phyloP scores from a whole-genome alignment of 2,888 invertebrate genomes.

The Ectropis crepuscularia region DNA sequence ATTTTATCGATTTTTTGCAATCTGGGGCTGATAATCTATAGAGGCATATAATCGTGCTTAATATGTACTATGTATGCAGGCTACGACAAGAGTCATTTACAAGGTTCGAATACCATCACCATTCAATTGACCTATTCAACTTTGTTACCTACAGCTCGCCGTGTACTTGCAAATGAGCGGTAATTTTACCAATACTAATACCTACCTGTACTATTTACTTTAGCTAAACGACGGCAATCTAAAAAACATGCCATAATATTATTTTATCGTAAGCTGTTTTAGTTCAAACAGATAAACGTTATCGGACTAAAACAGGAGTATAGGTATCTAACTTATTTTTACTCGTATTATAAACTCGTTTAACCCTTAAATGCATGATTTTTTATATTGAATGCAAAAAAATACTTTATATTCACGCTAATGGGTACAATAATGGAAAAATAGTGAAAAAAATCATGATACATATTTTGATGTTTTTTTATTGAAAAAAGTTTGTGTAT shows the following conservation, averaged over 20 bases:
- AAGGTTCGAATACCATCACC: conserved; percentile 8
- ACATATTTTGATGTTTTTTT: too few species aligned
- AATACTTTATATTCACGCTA: too few species aligned
- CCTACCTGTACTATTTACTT: neutral
- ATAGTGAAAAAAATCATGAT: too few species aligned
- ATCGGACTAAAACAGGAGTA: conserved; percentile 10
- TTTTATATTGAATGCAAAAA: too few species aligned
- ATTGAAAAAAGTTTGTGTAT: too few species aligned
- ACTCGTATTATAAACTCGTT: too few species aligned
- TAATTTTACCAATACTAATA: neutral
- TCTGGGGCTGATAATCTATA: neutral
- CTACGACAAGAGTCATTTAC: neutral
- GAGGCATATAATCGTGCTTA: neutral
- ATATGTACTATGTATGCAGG: neutral
- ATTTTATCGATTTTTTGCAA: too few species aligned
- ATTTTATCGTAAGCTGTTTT: conserved; percentile 3
- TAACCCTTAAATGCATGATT: too few species aligned
- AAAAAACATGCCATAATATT: conserved; percentile 1
- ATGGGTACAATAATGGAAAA: too few species aligned
- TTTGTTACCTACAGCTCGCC: too few species aligned
- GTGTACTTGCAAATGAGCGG: conserved; percentile 7
- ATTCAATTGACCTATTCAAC: conserved; percentile 15
- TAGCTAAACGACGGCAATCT: neutral
- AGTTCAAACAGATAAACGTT: conserved; percentile 19
- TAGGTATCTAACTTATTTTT: neutral